phyloP scores from a whole-genome alignment of 2,888 invertebrate species.

The Heliconius aoede region DNA sequence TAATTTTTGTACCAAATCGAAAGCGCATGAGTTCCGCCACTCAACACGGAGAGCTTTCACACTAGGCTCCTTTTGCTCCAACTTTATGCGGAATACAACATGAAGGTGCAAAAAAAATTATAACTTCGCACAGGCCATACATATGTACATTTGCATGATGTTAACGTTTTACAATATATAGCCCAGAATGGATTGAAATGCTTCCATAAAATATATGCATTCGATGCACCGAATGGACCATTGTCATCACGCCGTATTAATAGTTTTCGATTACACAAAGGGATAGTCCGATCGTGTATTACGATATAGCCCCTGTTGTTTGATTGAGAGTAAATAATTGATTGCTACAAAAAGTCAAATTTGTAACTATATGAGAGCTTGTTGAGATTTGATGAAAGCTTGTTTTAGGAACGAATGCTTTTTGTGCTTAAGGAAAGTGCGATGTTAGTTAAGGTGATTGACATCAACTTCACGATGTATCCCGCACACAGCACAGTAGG shows the following conservation, averaged over 20 bases:
- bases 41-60: no score
- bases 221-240: conserved; percentile 36
- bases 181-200: conserved; percentile 9
- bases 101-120: no score
- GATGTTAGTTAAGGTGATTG: not conserved
- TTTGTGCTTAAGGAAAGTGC: not conserved
- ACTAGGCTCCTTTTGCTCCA: no score
- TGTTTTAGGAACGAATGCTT: not conserved
- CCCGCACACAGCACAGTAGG: no score
- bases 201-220: conserved; percentile 26
- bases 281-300: conserved; percentile 20
- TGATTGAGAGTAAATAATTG: conserved; percentile 17
- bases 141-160: not conserved
- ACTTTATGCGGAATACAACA: no score
- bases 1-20: no score
- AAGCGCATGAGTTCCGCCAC: no score
- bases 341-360: not conserved
- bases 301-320: conserved; percentile 18
- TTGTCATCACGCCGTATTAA: conserved; percentile 35
- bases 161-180: not conserved
- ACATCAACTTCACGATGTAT: not conserved
- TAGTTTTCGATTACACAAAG: conserved; percentile 33
- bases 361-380: not conserved
- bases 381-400: not conserved
- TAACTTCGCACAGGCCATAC: not conserved